Conservation (phyloP, 2,888 invertebrate species). For the Ditula angustiorana region DNA sequence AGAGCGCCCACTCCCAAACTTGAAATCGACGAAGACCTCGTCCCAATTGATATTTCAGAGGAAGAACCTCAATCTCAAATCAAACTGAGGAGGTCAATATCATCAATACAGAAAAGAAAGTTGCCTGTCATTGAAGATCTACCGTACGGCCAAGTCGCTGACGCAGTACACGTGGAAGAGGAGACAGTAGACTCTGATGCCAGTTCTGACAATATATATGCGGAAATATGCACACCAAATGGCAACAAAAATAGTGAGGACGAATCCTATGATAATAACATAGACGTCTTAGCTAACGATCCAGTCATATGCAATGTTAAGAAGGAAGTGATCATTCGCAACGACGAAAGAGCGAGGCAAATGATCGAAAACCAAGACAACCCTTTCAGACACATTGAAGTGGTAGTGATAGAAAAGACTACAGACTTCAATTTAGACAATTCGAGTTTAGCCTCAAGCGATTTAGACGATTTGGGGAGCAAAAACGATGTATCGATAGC, state of each 20-base stretch:
- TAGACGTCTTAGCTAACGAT: conserved; percentile 77
- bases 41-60: conserved; percentile 73
- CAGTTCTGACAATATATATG: conserved; percentile 88
- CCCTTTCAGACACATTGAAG: conserved; percentile 82
- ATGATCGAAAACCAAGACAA: conserved; percentile 79
- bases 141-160: conserved; percentile 89
- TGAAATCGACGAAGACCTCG: conserved; percentile 72
- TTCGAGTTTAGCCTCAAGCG: conserved; percentile 76
- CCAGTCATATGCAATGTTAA: conserved; percentile 82
- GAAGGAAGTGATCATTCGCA: conserved; percentile 78
- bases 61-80: conserved; percentile 74
- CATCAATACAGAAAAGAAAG: conserved; percentile 82
- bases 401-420: conserved; percentile 82
- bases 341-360: conserved; percentile 77
- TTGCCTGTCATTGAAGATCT: conserved; percentile 87
- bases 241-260: conserved; percentile 70
- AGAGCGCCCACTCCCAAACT: conserved; percentile 80
- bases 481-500: conserved; percentile 77
- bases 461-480: conserved; percentile 72
- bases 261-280: conserved; percentile 74
- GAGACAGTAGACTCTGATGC: conserved; percentile 76
- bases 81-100: conserved; percentile 82
- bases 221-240: conserved; percentile 87
- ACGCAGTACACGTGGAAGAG: conserved; percentile 83
- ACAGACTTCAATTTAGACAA: conserved; percentile 80